Conservation (phyloP, 2,797 vertebrate species). For the Arnoldichthys spilopterus region DNA sequence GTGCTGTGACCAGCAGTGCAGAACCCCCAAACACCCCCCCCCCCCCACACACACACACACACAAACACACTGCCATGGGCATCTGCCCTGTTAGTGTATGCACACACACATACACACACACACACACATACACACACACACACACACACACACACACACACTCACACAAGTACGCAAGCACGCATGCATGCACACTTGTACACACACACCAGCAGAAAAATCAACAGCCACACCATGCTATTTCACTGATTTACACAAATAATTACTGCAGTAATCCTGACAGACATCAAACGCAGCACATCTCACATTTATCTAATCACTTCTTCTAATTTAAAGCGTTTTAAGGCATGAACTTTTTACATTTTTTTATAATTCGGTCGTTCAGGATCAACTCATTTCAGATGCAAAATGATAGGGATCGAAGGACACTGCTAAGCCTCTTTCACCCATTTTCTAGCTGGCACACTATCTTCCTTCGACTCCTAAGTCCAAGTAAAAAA, state of each 20-base stretch:
- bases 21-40: slow-evolving; percentile 23
- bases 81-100: background rate
- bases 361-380: background rate
- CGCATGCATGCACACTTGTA: too few species aligned
- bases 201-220: background rate
- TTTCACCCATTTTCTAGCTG: background rate
- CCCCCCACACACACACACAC: slow-evolving; percentile 8
- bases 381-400: slow-evolving; percentile 15
- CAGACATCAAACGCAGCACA: slow-evolving; percentile 22
- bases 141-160: slow-evolving; percentile 18
- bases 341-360: slow-evolving; percentile 29
- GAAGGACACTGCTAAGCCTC: background rate
- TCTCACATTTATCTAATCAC: slow-evolving; percentile 23
- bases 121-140: slow-evolving; percentile 5
- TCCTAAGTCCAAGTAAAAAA: too few species aligned
- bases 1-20: slow-evolving; percentile 42
- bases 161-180: too few species aligned
- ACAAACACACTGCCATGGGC: slow-evolving; percentile 26
- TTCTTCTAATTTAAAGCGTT: slow-evolving; percentile 37
- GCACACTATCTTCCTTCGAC: background rate
- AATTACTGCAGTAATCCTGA: slow-evolving; percentile 31
- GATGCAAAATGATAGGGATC: background rate
- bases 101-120: slow-evolving; percentile 16
- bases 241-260: too few species aligned
- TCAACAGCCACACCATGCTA: slow-evolving; percentile 10